Evolutionary conservation across 2,888 invertebrate genomes (phyloP).

Genomic region (Pseudococcus jackbeardsleyi): DNA sequence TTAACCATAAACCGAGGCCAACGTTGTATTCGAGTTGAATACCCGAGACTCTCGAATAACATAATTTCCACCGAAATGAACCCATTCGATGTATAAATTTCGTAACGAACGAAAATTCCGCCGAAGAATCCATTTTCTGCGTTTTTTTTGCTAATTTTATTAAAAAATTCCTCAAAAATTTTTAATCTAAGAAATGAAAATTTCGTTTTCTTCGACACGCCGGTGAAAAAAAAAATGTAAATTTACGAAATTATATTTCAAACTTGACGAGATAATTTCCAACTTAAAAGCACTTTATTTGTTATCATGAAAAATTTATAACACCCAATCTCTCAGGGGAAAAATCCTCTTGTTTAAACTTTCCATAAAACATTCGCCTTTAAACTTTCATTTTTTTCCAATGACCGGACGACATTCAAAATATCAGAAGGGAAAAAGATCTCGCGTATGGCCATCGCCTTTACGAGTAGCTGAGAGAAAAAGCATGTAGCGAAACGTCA

Average conservation of each 20-base stretch:
- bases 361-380: constrained; percentile 8
- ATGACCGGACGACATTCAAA: constrained; percentile 34
- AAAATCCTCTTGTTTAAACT: constrained; percentile 13
- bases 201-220: too few relatives aligned
- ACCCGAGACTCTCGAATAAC: not conserved
- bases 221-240: too few relatives aligned
- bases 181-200: not conserved
- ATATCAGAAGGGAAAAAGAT: not conserved
- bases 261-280: constrained; percentile 28
- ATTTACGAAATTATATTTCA: not conserved
- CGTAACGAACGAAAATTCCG: not conserved
- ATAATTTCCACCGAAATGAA: not conserved
- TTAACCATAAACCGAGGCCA: not conserved
- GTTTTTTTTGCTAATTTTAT: not conserved
- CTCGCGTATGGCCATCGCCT: not conserved
- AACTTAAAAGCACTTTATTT: not conserved
- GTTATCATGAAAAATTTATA: constrained; percentile 32
- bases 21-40: not conserved
- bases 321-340: not conserved
- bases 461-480: not conserved
- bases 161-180: not conserved
- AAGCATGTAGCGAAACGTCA: constrained; percentile 32
- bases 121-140: not conserved
- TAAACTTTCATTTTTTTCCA: constrained; percentile 31
- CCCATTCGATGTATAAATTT: not conserved